Conservation (phyloP, 2,888 invertebrate genomes). For the Meiosimyza decipiens region DNA sequence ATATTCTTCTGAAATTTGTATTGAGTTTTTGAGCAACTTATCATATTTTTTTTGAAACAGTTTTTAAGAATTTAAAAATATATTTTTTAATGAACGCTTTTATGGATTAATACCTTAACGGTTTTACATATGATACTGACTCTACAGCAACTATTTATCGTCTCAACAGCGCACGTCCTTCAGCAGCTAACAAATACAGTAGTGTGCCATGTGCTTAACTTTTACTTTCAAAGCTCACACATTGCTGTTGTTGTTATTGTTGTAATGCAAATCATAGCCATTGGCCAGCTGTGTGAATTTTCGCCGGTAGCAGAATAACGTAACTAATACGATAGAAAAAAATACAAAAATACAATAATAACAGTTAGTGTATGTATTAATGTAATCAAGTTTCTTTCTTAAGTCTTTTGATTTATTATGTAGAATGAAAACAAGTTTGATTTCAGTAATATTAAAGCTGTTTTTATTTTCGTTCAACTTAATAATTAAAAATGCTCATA, state of each 20-base stretch:
- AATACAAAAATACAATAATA: not conserved
- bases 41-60: too few relatives aligned
- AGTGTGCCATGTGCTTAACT: constrained; percentile 13
- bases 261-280: not conserved
- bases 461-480: too few relatives aligned
- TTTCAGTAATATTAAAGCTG: too few relatives aligned
- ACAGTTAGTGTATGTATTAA: not conserved
- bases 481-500: too few relatives aligned
- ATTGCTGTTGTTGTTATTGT: constrained; percentile 13
- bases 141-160: too few relatives aligned
- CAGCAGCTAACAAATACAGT: constrained; percentile 4
- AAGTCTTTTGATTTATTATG: constrained; percentile 10
- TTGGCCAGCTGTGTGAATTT: not conserved
- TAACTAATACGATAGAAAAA: not conserved
- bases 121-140: too few relatives aligned
- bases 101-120: too few relatives aligned
- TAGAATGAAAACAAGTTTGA: too few relatives aligned
- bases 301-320: constrained; percentile 8
- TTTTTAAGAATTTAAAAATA: too few relatives aligned
- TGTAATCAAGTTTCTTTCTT: constrained; percentile 13
- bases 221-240: constrained; percentile 19
- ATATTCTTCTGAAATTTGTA: too few relatives aligned
- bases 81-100: too few relatives aligned
- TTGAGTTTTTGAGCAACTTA: too few relatives aligned
- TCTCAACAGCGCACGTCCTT: constrained; percentile 12